These are phyloP conservation scores for Pyrocoelia pectoralis DNA, from an alignment of 2,888 invertebrate species.

Conservation along the genomic window DNA sequence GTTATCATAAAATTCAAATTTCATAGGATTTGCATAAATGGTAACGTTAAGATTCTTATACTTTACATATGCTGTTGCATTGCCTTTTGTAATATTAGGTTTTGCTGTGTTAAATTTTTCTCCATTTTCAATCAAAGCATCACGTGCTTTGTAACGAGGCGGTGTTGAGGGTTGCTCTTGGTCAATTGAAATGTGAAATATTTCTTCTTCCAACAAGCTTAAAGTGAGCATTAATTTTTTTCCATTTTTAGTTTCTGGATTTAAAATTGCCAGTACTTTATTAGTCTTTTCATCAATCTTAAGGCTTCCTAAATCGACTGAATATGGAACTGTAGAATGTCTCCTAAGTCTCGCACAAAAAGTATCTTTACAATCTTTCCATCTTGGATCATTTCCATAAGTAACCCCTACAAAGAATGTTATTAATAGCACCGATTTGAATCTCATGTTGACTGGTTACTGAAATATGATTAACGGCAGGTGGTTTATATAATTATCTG, in stretches of 20 bases:
- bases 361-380: constrained; percentile 24
- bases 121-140: constrained; percentile 74
- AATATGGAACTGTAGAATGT: constrained; percentile 50
- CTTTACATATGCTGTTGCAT: not conserved
- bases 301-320: not conserved
- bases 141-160: constrained; percentile 72
- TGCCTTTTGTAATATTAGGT: no score
- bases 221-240: constrained; percentile 65
- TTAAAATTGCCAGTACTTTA: constrained; percentile 6
- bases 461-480: no score
- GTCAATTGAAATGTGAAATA: constrained; percentile 79
- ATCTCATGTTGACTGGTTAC: not conserved
- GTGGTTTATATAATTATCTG: no score
- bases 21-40: constrained; percentile 59
- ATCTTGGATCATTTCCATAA: constrained; percentile 9
- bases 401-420: not conserved
- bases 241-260: not conserved
- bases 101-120: not conserved
- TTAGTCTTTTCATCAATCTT: constrained; percentile 1
- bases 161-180: constrained; percentile 71
- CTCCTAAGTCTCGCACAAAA: constrained; percentile 21
- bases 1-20: constrained; percentile 76
- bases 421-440: not conserved
- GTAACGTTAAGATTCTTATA: not conserved
- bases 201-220: constrained; percentile 68